Base-by-base conservation (phyloP, 2,888 invertebrate species). In the Plebejus melissa region DNA sequence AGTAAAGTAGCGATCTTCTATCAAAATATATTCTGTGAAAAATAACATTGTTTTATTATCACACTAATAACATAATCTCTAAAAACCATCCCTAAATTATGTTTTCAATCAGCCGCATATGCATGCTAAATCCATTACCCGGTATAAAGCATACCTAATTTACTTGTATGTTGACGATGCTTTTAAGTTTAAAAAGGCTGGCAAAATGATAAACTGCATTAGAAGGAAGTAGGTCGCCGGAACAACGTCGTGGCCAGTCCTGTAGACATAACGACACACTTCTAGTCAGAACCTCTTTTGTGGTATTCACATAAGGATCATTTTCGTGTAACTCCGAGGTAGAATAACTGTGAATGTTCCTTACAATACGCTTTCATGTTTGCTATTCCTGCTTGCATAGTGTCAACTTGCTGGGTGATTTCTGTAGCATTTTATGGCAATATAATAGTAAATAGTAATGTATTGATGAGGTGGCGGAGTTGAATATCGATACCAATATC, bases 101-200 rank as follows among this genome's bases (percentile, higher is more conserved):
- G 9, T 65, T 32, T 13, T 65, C 4, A 32, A 65, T 65, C 5
- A 36, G 16, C 28, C 60, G 7, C 32, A 60, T 60, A 60, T 28
- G 32, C 65, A 65, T 65, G 16, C 1, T 4, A 36, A 65, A 32
- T 32, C 60, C 60, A 60, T 60, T 60, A 60, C 28, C 60, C 58
- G 1, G 58, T 7, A 22, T 58, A 58, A 28, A 28, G 22, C 11
- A 60, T 28, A 60, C 3, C 60, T 22, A 28, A 28, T 65, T 32
- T 36, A 65, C 16, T 32, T 11, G 16, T 32, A 36, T 65, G 65
- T 65, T 36, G 60, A 60, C 60, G 60, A 60, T 65, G 65, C 65
- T 65, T 65, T 65, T 65, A 65, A 65, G 65, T 65, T 65, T 65
- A 70, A 70, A 70, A 70, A 41, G 41, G 9, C 70, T 70, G 41